Evolutionary conservation across 2,113 vertebrate species (phyloP).

Genomic region (Gavia stellata): DNA sequence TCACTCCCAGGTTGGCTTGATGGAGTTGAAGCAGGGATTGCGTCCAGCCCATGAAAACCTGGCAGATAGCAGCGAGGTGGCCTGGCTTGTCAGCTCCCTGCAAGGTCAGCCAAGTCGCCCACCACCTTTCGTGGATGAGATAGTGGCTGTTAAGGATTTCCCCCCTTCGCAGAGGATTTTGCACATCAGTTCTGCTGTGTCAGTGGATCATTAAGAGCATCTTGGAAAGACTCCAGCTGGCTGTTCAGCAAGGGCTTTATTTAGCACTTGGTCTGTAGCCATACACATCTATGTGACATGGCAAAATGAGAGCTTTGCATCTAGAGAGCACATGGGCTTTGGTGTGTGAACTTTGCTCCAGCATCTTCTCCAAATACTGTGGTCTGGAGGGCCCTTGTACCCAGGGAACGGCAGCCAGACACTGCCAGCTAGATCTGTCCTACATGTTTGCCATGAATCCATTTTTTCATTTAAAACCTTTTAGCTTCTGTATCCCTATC

Average conservation of each 20-base stretch:
- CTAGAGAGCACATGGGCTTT: no score
- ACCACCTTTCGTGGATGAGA: not conserved
- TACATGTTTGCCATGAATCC: rapidly evolving
- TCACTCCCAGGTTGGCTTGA: rapidly evolving
- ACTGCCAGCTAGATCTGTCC: no score
- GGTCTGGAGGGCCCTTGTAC: not conserved
- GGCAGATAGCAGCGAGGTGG: rapidly evolving
- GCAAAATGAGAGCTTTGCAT: not conserved
- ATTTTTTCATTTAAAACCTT: not conserved
- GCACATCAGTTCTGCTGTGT: not conserved
- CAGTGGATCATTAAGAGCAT: not conserved
- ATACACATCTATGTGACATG: rapidly evolving
- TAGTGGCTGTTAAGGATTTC: not conserved
- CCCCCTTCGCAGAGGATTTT: not conserved
- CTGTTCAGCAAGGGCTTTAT: not conserved
- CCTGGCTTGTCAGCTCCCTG: not conserved
- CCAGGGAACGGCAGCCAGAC: not conserved
- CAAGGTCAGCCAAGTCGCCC: not conserved
- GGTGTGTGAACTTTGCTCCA: not conserved
- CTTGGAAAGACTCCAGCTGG: not conserved
- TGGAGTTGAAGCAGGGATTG: not conserved
- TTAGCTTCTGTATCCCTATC: not conserved
- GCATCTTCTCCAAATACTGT: not conserved
- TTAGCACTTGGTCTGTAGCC: not conserved
- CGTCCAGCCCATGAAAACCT: not conserved